phyloP scores from a whole-genome alignment of 2,797 vertebrate genomes.

The Sebastes minor region DNA sequence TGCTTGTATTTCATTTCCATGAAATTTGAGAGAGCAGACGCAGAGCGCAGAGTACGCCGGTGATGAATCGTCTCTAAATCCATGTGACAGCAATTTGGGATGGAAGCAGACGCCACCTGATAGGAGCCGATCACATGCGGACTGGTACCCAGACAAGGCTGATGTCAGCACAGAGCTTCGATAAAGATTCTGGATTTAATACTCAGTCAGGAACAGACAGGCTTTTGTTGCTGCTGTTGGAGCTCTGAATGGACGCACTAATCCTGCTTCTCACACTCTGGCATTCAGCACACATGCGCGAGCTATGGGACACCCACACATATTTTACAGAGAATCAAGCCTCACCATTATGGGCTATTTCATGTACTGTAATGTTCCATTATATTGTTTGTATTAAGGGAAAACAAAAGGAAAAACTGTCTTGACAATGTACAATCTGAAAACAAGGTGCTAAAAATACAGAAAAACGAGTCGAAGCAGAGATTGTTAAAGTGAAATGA shows the following conservation, averaged over 20 bases:
- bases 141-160: constrained; percentile 23
- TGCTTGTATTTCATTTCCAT: constrained; percentile 7
- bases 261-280: constrained; percentile 42
- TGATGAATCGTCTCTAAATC: constrained; percentile 19
- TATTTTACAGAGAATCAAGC: neutral
- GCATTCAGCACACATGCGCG: neutral
- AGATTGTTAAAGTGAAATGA: neutral
- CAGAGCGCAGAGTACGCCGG: neutral
- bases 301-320: neutral
- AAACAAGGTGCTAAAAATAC: neutral
- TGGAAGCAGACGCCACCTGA: constrained; percentile 29
- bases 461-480: neutral
- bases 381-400: no score
- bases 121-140: neutral
- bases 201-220: constrained; percentile 34
- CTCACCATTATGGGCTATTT: neutral
- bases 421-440: neutral
- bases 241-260: constrained; percentile 48
- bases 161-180: constrained; percentile 50
- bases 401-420: neutral
- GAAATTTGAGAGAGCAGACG: constrained; percentile 21
- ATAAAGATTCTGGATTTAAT: constrained; percentile 39
- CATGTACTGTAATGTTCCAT: no score
- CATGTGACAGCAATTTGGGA: constrained; percentile 16
- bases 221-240: constrained; percentile 55